phyloP scores from a whole-genome alignment of 2,113 vertebrate genomes.

The Cryptotis parvus region DNA sequence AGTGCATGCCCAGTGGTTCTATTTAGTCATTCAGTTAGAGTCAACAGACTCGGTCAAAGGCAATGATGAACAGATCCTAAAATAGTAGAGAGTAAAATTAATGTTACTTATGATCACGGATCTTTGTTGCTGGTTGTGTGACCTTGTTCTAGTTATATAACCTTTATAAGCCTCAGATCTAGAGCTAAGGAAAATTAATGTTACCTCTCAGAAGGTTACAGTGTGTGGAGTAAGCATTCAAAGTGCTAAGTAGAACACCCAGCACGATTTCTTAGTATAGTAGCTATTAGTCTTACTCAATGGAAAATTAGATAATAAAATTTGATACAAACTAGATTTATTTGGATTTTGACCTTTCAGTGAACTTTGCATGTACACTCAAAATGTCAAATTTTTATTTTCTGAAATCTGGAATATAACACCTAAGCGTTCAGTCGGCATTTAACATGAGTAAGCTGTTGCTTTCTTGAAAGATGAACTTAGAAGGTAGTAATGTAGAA shows the following conservation, averaged over 20 bases:
- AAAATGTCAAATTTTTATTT: slow-evolving; percentile 50
- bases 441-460: slow-evolving; percentile 29
- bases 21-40: slow-evolving; percentile 9
- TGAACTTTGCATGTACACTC: background rate
- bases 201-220: background rate
- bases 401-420: slow-evolving; percentile 44
- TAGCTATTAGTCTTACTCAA: slow-evolving; percentile 9
- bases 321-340: background rate
- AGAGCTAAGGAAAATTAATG: slow-evolving; percentile 39
- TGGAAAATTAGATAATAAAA: background rate
- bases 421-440: slow-evolving; percentile 7
- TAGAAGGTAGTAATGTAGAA: slow-evolving; percentile 12
- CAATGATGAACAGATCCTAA: background rate
- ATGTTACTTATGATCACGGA: background rate
- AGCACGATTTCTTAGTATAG: slow-evolving; percentile 23
- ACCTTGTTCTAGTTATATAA: slow-evolving; percentile 4
- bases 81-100: slow-evolving; percentile 10
- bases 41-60: slow-evolving; percentile 25
- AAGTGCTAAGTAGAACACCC: background rate
- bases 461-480: slow-evolving; percentile 34
- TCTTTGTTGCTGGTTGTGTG: slow-evolving; percentile 5
- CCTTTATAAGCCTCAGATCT: slow-evolving; percentile 5
- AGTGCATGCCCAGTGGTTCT: background rate
- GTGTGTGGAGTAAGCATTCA: slow-evolving; percentile 1
- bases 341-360: slow-evolving; percentile 51